A percentile compares a stretch with the other conserved stretches of the same genome.
Conservation (phyloP, 2,888 invertebrate species). For the Nephrotoma guestfalica region DNA sequence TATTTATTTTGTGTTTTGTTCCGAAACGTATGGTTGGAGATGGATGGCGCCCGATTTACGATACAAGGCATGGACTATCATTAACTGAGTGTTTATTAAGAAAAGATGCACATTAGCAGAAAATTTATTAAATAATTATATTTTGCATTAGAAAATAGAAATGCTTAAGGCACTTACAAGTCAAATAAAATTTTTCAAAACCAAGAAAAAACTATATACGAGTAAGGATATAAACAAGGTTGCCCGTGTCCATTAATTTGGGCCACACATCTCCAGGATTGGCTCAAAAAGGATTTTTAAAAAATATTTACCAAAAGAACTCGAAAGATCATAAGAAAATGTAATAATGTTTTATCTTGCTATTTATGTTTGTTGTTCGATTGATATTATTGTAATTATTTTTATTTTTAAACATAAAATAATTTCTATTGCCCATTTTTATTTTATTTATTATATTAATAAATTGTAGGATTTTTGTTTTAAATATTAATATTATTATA, state of each 20-base stretch:
- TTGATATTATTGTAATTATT: neutral
- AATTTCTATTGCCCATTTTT: neutral
- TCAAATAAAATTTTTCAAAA: neutral
- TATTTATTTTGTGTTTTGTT: neutral
- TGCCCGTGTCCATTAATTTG: neutral
- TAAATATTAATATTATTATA: neutral
- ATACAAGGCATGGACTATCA: neutral
- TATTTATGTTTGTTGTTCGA: neutral
- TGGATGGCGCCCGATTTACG: neutral
- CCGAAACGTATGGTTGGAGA: neutral
- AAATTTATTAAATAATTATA: neutral
- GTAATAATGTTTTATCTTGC: neutral
- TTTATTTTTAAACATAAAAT: neutral
- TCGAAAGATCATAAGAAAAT: neutral
- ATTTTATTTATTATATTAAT: neutral
- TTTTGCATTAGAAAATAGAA: neutral
- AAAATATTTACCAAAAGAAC: neutral
- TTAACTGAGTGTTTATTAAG: neutral
- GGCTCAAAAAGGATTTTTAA: neutral
- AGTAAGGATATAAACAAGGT: neutral
- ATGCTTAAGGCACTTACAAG: neutral
- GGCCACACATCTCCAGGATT: neutral
- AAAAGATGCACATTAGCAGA: neutral
- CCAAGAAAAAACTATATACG: no score
- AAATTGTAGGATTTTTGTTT: neutral